phyloP scores from a whole-genome alignment of 2,888 invertebrate species.

The Caenorhabditis sp. region DNA sequence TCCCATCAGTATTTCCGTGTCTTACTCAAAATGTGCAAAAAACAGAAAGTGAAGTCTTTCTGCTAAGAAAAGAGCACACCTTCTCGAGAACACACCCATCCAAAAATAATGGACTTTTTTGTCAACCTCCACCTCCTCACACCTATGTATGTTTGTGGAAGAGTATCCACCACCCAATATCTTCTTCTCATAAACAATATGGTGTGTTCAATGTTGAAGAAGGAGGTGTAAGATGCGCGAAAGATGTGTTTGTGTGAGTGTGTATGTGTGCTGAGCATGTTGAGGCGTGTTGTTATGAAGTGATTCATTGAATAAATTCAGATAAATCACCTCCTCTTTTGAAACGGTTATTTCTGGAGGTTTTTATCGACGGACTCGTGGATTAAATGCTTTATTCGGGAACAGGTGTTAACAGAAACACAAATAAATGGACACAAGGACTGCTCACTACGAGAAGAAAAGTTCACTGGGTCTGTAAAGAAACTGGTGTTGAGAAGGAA shows the following conservation, averaged over 20 bases:
- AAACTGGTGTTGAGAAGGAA: too few species aligned
- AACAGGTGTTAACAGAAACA: background rate
- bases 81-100: background rate
- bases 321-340: conserved; percentile 14
- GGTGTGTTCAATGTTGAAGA: conserved; percentile 14
- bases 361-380: background rate
- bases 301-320: conserved; percentile 49
- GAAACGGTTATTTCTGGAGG: conserved; percentile 7
- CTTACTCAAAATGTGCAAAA: too few species aligned
- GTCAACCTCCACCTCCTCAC: background rate
- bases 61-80: too few species aligned
- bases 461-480: too few species aligned
- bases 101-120: conserved; percentile 6
- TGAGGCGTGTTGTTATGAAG: conserved; percentile 23
- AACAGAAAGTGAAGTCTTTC: too few species aligned
- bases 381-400: background rate
- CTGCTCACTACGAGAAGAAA: too few species aligned
- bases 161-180: conserved; percentile 25
- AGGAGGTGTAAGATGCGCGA: background rate
- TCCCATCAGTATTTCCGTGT: too few species aligned
- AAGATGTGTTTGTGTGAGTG: conserved; percentile 5
- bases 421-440: too few species aligned
- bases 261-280: conserved; percentile 51
- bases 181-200: conserved; percentile 32
- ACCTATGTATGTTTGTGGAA: conserved; percentile 18